phyloP scores from a whole-genome alignment of 2,797 vertebrate genomes.

The Hippoglossus hippoglossus region DNA sequence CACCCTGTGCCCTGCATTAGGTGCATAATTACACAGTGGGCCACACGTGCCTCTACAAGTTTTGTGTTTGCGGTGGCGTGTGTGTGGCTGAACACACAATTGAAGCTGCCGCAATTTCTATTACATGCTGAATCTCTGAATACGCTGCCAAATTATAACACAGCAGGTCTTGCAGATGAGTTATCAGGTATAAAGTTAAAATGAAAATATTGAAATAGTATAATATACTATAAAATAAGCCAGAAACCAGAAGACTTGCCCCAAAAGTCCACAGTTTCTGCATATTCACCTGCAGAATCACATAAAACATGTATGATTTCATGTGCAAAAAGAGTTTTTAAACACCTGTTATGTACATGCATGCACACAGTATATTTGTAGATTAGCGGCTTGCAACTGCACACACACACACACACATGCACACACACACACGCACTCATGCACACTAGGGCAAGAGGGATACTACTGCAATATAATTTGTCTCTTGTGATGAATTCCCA shows the following conservation, averaged over 20 bases:
- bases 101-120: not conserved
- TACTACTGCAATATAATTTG: conserved; percentile 72
- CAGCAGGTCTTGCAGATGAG: not conserved
- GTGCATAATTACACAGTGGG: conserved; percentile 51
- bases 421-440: conserved; percentile 7
- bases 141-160: not conserved
- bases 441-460: conserved; percentile 41
- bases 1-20: conserved; percentile 43
- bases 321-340: not conserved
- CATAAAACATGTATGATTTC: not conserved
- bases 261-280: no score
- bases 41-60: conserved; percentile 7
- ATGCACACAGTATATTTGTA: not conserved
- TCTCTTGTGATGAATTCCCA: conserved; percentile 80
- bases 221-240: no score
- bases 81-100: conserved; percentile 29
- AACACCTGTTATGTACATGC: not conserved
- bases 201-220: not conserved
- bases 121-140: conserved; percentile 3
- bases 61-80: conserved; percentile 8
- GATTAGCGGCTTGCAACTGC: not conserved
- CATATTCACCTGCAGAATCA: no score
- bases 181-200: not conserved
- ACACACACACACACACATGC: not conserved
- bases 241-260: no score